Percentiles rank a stretch among this genome's conserved stretches.
Conservation (phyloP, 2,113 vertebrate species). For the Pterophyllum scalare region DNA sequence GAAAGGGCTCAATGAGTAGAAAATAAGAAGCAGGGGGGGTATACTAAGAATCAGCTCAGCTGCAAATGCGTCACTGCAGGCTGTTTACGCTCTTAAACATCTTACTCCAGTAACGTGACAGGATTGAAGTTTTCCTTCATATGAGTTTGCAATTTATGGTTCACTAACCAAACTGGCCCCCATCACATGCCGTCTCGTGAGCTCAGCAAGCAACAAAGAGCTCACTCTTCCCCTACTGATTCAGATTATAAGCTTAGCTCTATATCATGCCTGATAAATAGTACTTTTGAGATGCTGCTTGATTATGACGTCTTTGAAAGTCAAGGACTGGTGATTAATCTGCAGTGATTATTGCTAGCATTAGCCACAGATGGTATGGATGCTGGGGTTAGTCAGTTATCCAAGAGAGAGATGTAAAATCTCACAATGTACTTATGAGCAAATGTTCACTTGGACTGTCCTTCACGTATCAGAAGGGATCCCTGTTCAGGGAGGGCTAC, state of each 20-base stretch:
- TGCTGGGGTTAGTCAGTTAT: constrained; percentile 34
- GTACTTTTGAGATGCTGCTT: constrained; percentile 16
- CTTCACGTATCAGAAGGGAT: constrained; percentile 10
- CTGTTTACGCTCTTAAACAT: constrained; percentile 42
- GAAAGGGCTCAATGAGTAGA: constrained; percentile 28
- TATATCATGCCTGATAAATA: constrained; percentile 38
- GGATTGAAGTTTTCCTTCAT: constrained; percentile 38
- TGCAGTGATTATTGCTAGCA: constrained; percentile 7
- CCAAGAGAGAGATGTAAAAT: neutral
- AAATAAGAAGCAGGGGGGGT: constrained; percentile 1
- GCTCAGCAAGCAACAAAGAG: constrained; percentile 52
- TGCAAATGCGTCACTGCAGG: constrained; percentile 53
- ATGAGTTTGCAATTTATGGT: constrained; percentile 50
- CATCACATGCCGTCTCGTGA: constrained; percentile 46
- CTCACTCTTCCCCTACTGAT: constrained; percentile 44
- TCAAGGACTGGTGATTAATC: constrained; percentile 35
- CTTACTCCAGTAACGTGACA: constrained; percentile 35
- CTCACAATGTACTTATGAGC: neutral
- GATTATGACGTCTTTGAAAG: constrained; percentile 34
- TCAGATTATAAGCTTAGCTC: constrained; percentile 59
- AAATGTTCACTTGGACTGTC: neutral
- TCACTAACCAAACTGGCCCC: constrained; percentile 27
- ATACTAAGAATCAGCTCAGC: constrained; percentile 37
- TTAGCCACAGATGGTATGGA: neutral
- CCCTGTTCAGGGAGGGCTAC: neutral